Evolutionary conservation across 2,888 invertebrate species (phyloP), one percentile per base, ranked within the genome.

Genomic region (Eupithecia subumbrata): DNA sequence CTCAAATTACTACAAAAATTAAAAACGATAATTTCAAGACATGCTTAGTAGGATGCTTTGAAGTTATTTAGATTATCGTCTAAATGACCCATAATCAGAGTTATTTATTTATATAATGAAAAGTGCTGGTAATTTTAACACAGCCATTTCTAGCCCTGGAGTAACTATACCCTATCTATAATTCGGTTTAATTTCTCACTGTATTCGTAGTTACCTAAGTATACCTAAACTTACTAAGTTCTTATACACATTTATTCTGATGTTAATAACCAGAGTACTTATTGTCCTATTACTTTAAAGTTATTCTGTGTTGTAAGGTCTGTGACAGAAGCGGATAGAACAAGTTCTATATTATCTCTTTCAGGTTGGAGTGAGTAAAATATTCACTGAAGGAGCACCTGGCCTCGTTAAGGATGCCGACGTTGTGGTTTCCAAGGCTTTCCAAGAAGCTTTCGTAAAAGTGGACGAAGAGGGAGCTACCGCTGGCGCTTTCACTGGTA

Each of bases 381-480:
- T 90, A 18, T 90, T 90, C 80, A n/a, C 66, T 0, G 87, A 88
- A 22, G 40, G 78, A 12, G 87, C 89, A 0, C 0, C n/a, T 0
- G 87, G 86, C 8, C 83, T 90, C 5, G 86, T 90, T 0, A 82
- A 87, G 30, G 78, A 74, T 2, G 56, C 37, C 14, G 4, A 81
- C 0, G 86, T 89, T 82, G 85, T 72, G 95, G 97, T 73, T 91
- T 95, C 86, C 75, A 96, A 97, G 85, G 96, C 96, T 2, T 88
- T 97, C 63, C 98, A 98, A 85, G 97, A 98, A 87, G 97, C 97
- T 5, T 97, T 96, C 85, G 96, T 98, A 80, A 97, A 97, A 84
- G 97, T 98, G 0, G 97, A 97, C 86, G 98, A 98, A 87, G 97
- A 97, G 86, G 98, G 98, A 2, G 97, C 97, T 45, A 97, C 97